phyloP scores from a whole-genome alignment of 2,113 vertebrate species.

The Diadophis punctatus region DNA sequence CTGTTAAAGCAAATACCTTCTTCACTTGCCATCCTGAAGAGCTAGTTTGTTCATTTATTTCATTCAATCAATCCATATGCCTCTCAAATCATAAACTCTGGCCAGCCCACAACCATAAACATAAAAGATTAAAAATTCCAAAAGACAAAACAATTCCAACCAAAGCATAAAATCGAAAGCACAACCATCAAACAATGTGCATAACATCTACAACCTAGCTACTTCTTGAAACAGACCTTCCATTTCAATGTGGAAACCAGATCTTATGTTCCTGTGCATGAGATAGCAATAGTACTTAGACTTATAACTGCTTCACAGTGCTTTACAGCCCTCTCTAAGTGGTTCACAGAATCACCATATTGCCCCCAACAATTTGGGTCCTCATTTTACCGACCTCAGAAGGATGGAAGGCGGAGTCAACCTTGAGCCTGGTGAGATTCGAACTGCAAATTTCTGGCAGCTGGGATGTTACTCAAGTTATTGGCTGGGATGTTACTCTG shows the following conservation, averaged over 20 bases:
- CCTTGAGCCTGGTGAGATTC: too few species aligned
- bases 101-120: neutral
- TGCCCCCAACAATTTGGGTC: too few species aligned
- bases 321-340: too few species aligned
- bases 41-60: neutral
- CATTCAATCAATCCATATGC: neutral
- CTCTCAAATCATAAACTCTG: neutral
- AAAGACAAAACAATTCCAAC: neutral
- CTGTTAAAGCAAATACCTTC: neutral
- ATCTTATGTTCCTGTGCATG: neutral
- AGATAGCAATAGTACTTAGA: too few species aligned
- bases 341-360: too few species aligned
- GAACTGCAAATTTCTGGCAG: too few species aligned
- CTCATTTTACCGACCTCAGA: too few species aligned
- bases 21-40: neutral
- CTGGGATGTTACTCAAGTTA: neutral
- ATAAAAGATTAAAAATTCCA: neutral
- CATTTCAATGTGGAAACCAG: neutral
- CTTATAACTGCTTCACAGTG: too few species aligned
- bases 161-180: neutral
- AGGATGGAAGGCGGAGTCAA: too few species aligned
- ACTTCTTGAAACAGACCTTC: neutral
- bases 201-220: neutral
- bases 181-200: neutral
- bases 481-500: neutral